Conservation (phyloP, 2,113 vertebrate genomes). For the Dasypus novemcinctus region DNA sequence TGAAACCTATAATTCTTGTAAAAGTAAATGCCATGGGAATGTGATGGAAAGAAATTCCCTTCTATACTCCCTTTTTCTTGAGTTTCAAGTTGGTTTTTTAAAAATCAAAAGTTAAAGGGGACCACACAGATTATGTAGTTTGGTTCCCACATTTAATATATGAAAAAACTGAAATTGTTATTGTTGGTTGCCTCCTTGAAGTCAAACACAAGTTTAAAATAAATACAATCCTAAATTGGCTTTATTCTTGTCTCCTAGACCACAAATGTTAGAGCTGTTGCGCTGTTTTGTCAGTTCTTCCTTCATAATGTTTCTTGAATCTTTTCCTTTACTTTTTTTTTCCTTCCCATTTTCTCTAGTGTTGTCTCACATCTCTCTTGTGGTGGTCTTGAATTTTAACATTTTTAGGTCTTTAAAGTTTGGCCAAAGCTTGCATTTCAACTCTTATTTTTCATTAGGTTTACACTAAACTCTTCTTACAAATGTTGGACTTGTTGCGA, state of each 20-base stretch:
- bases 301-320: background rate
- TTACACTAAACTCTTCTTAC: background rate
- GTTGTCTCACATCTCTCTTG: background rate
- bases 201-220: conserved; percentile 1
- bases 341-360: background rate
- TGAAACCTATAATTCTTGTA: conserved; percentile 19
- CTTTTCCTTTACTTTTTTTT: background rate
- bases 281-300: background rate
- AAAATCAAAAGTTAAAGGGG: background rate
- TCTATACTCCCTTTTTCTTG: background rate
- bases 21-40: background rate
- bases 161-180: background rate
- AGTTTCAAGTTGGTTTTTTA: background rate
- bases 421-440: background rate
- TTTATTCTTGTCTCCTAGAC: background rate
- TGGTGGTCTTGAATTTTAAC: background rate
- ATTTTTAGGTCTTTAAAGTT: background rate
- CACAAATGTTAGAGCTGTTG: background rate
- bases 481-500: background rate
- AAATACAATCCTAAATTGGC: background rate
- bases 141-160: background rate
- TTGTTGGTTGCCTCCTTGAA: background rate
- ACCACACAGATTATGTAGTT: background rate
- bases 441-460: background rate
- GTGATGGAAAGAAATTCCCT: background rate